Conservation (phyloP, 2,888 invertebrate genomes). For the Belgica antarctica region DNA sequence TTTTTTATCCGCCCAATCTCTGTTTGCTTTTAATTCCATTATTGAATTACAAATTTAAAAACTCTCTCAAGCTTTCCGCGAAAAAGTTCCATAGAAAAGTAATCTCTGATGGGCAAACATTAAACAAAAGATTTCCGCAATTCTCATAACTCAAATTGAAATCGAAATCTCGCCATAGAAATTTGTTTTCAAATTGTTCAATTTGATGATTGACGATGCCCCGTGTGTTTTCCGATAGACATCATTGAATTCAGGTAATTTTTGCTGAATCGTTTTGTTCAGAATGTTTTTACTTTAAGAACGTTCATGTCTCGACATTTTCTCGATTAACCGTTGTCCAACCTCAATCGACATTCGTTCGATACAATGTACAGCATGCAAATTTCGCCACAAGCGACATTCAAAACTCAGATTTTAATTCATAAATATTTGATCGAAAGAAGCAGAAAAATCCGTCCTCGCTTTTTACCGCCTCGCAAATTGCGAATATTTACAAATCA, state of each 20-base stretch:
- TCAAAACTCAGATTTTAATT: slow-evolving; percentile 9
- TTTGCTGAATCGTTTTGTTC: too few relatives aligned
- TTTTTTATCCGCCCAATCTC: slow-evolving; percentile 21
- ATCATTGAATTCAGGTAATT: too few relatives aligned
- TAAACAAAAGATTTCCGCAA: not conserved
- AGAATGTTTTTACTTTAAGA: not conserved
- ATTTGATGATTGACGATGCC: slow-evolving; percentile 25
- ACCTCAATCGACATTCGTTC: too few relatives aligned
- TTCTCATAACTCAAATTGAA: slow-evolving; percentile 2
- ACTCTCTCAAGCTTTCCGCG: not conserved
- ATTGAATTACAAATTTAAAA: slow-evolving; percentile 46
- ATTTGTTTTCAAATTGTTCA: not conserved
- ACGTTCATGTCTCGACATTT: too few relatives aligned
- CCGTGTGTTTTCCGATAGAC: too few relatives aligned
- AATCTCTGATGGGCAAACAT: slow-evolving; percentile 35
- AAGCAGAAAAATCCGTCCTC: not conserved
- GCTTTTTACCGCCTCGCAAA: not conserved
- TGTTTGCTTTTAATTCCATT: slow-evolving; percentile 47
- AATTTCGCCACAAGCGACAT: not conserved
- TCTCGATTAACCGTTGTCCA: too few relatives aligned
- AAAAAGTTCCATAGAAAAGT: slow-evolving; percentile 6
- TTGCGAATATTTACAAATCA: slow-evolving; percentile 39
- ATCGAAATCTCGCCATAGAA: not conserved
- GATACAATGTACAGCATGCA: not conserved
- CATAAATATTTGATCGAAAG: slow-evolving; percentile 38